Evolutionary conservation across 2,797 vertebrate genomes (phyloP).

Genomic region (Sebastes ruberrimus): DNA sequence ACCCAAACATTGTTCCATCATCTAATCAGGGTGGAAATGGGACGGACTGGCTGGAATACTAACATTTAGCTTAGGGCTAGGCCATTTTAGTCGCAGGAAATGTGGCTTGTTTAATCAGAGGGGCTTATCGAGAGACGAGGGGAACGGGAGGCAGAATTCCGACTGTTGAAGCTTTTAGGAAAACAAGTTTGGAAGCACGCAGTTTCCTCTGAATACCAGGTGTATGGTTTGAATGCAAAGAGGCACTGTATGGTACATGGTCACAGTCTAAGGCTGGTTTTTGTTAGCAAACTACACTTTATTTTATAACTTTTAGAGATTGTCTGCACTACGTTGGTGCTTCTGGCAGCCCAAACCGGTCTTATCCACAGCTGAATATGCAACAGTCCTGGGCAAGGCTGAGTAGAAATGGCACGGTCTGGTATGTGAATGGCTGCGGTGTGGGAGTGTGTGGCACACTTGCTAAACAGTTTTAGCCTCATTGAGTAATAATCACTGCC

Average conservation of each 20-base stretch:
- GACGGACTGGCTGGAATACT: constrained; percentile 63
- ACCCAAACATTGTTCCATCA: constrained; percentile 72
- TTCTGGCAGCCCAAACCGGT: neutral
- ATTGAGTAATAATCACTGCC: constrained; percentile 10
- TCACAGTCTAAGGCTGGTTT: neutral
- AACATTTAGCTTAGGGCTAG: constrained; percentile 67
- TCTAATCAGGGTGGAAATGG: constrained; percentile 72
- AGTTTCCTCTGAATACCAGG: constrained; percentile 11
- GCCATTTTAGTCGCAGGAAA: constrained; percentile 59
- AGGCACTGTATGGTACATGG: neutral
- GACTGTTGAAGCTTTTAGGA: constrained; percentile 39
- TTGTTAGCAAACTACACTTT: neutral
- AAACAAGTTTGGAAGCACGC: constrained; percentile 40
- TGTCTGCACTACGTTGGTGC: neutral
- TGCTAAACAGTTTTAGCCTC: constrained; percentile 18
- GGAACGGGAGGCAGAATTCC: constrained; percentile 33
- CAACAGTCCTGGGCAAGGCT: neutral
- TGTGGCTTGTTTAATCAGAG: constrained; percentile 63
- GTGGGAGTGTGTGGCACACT: constrained; percentile 13
- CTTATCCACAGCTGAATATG: constrained; percentile 8
- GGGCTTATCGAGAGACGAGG: constrained; percentile 50
- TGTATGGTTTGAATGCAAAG: constrained; percentile 2
- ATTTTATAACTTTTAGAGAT: neutral
- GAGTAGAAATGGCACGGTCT: constrained; percentile 4
- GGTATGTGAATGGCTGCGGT: constrained; percentile 14